Conservation (phyloP, 2,888 invertebrate species). For the Stenolophus ochropezus region DNA sequence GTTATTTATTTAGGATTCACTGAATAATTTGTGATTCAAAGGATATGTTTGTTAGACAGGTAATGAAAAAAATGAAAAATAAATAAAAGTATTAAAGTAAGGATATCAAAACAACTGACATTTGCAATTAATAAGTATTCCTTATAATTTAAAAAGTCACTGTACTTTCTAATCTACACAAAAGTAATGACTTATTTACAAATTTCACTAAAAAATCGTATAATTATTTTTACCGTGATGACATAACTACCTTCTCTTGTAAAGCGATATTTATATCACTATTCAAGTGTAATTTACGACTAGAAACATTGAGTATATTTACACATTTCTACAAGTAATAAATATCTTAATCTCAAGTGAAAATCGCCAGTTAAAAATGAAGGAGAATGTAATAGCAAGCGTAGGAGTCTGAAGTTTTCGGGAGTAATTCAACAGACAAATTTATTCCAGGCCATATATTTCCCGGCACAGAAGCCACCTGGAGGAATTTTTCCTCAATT, state of each 20-base stretch:
- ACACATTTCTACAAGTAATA: conserved; percentile 6
- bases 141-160: neutral
- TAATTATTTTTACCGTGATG: neutral
- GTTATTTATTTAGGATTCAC: too few relatives aligned
- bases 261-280: neutral
- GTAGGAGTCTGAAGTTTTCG: conserved; percentile 33
- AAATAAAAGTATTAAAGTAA: neutral
- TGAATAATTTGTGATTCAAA: too few relatives aligned
- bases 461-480: conserved; percentile 68
- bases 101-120: neutral
- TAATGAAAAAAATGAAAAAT: neutral
- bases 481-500: conserved; percentile 70
- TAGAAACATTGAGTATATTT: conserved; percentile 6
- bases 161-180: neutral
- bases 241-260: neutral
- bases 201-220: neutral
- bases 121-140: neutral
- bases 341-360: neutral
- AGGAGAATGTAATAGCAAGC: conserved; percentile 20
- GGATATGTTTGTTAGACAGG: too few relatives aligned
- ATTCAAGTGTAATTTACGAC: neutral
- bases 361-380: conserved; percentile 25
- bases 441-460: conserved; percentile 56
- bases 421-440: conserved; percentile 40
- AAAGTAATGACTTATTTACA: neutral